Conservation (phyloP, 1,140 invertebrate species). For the Calephelis virginiensis region DNA sequence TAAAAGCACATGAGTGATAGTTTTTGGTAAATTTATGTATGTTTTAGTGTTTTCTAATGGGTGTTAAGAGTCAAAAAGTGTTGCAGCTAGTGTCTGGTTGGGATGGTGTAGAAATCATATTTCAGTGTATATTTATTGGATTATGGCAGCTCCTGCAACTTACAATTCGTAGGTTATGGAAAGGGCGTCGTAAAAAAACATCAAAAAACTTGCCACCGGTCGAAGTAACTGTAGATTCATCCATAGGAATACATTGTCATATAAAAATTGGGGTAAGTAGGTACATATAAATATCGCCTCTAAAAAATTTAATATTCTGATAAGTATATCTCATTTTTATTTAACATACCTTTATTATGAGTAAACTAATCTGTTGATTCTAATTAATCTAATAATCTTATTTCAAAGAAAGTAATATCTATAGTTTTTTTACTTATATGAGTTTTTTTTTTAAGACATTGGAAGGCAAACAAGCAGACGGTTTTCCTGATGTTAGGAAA, state of each 20-base stretch:
- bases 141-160: slow-evolving; percentile 62
- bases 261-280: slow-evolving; percentile 67
- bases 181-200: slow-evolving; percentile 56
- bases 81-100: slow-evolving; percentile 58
- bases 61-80: slow-evolving; percentile 47
- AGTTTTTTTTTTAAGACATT: too few relatives aligned
- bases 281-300: slow-evolving; percentile 5
- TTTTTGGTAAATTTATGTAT: background rate
- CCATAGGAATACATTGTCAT: slow-evolving; percentile 64
- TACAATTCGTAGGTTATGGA: slow-evolving; percentile 59
- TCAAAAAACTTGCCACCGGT: slow-evolving; percentile 43
- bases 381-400: too few relatives aligned
- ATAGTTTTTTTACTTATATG: too few relatives aligned
- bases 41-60: slow-evolving; percentile 38
- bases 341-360: too few relatives aligned
- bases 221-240: slow-evolving; percentile 61
- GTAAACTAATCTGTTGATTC: too few relatives aligned
- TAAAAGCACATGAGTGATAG: background rate
- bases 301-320: too few relatives aligned
- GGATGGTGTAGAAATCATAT: slow-evolving; percentile 53
- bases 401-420: too few relatives aligned
- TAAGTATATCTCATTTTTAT: too few relatives aligned
- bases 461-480: too few relatives aligned
- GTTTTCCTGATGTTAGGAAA: too few relatives aligned
- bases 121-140: slow-evolving; percentile 55